A percentile compares a stretch with the other conserved stretches of the same genome.
phyloP scores from a whole-genome alignment of 2,113 vertebrate genomes.

The Pluvianellus socialis region DNA sequence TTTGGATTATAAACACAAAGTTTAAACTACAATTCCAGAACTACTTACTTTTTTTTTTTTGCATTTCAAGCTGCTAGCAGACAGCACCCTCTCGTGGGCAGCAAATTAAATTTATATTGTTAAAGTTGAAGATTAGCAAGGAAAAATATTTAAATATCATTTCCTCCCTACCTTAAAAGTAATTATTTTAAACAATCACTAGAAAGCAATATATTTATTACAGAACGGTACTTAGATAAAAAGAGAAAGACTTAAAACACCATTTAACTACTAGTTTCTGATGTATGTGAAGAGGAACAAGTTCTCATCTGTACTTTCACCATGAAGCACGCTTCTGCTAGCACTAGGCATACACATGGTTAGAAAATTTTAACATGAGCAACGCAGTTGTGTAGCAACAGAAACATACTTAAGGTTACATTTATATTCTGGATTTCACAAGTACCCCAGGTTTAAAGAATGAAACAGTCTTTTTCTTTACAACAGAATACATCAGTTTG shows the following conservation, averaged over 20 bases:
- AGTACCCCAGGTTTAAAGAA: background rate
- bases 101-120: background rate
- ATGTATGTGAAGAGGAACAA: background rate
- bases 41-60: background rate
- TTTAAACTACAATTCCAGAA: background rate
- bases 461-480: background rate
- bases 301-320: background rate
- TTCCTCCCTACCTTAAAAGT: background rate
- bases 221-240: background rate
- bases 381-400: background rate
- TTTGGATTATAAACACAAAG: background rate
- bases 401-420: background rate
- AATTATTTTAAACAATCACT: background rate
- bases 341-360: fast-evolving
- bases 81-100: slow-evolving; percentile 74
- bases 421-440: background rate
- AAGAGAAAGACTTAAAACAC: background rate
- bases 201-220: background rate
- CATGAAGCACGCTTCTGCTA: background rate
- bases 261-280: background rate
- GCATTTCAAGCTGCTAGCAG: slow-evolving; percentile 46
- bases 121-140: background rate
- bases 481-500: background rate
- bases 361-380: background rate
- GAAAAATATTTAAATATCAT: background rate